Base-by-base conservation (phyloP, 1,140 invertebrate genomes). In the Fopius arisanus region DNA sequence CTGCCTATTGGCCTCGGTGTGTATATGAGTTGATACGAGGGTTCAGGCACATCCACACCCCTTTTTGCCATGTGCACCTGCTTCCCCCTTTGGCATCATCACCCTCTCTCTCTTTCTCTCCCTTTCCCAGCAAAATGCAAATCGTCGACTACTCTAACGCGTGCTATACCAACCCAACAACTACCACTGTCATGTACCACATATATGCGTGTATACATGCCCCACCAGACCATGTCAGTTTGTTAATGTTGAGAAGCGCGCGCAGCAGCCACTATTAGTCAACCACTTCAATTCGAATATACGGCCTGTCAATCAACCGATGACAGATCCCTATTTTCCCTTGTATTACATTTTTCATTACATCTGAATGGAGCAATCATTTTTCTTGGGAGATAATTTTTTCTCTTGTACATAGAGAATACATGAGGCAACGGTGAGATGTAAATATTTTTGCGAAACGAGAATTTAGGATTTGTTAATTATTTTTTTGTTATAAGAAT, bases 161-260 rank as follows among this genome's bases (percentile, higher is more conserved):
- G 7, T 65, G 62, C 29, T 31, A 65, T 65, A 65, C 28, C n/a
- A 65, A 14, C 62, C 29, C 23, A 59, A 65, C 62, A 31, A 33
- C 26, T 33, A 65, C 62, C 14, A 65, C 62, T 65, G 29, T 65
- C 9, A 16, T 65, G 26, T 33, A 65, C 62, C 62, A 9, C 62
- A 59, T 59, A 59, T 59, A 59, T 59, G 54, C 54, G 54, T 59
- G 54, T 59, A 59, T 59, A 59, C 54, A 59, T 59, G 54, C 54
- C 21, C 54, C 54, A 26, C 54, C 54, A 59, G 26, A 28, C 54
- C 3, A 26, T 59, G 54, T 59, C 54, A 59, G 54, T 59, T 59
- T 31, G 28, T 48, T 33, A 65, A 65, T 31, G 28, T 33, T 26
- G 26, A 16, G 23, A 26, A n/a, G 54, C 54, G 54, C 54, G 54